phyloP scores from a whole-genome alignment of 1,140 invertebrate species.

The Vanessa tameamea region DNA sequence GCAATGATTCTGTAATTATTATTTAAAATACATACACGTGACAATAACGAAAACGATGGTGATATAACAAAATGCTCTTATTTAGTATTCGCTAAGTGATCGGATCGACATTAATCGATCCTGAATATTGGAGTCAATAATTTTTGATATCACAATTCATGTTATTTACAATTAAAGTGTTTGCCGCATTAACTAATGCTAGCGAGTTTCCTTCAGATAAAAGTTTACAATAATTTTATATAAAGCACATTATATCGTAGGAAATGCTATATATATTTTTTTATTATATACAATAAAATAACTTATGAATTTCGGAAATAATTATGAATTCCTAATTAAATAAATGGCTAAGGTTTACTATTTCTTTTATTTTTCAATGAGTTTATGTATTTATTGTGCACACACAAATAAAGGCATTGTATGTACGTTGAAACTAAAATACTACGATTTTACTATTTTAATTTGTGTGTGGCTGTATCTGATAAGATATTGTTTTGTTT shows the following conservation, averaged over 20 bases:
- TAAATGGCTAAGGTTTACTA: not conserved
- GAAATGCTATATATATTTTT: not conserved
- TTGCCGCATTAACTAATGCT: conserved; percentile 1
- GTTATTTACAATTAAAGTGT: conserved; percentile 36
- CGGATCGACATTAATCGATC: not conserved
- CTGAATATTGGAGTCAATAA: conserved; percentile 2
- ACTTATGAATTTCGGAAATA: not conserved
- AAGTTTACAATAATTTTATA: not conserved
- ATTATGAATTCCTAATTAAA: not conserved
- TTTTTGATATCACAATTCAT: conserved; percentile 37
- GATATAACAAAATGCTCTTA: not conserved
- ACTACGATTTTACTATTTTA: no score
- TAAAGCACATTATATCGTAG: not conserved
- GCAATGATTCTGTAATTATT: not conserved
- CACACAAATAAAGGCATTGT: no score
- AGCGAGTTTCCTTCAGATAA: not conserved
- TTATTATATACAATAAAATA: not conserved
- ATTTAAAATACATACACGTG: not conserved
- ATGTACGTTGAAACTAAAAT: no score
- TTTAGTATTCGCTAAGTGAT: no score
- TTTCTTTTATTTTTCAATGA: not conserved
- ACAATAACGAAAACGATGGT: not conserved
- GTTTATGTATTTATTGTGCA: not conserved
- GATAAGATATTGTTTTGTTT: no score
- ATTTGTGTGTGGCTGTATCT: no score